phyloP scores from a whole-genome alignment of 2,888 invertebrate genomes.

The Gastracanthus pulcherrimus region DNA sequence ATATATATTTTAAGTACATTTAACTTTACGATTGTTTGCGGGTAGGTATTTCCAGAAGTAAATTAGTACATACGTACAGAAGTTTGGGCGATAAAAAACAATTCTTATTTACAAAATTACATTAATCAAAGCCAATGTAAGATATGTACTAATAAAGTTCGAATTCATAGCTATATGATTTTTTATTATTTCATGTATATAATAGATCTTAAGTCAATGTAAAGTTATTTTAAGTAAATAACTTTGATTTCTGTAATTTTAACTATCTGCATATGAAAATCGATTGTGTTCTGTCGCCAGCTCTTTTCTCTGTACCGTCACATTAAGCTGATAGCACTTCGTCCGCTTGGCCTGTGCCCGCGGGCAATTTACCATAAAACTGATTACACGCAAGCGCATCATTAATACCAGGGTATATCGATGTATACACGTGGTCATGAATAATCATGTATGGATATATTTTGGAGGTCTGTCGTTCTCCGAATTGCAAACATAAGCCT shows the following conservation, averaged over 20 bases:
- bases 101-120: too few relatives aligned
- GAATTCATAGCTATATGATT: too few relatives aligned
- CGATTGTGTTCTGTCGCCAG: neutral
- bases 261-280: neutral
- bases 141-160: too few relatives aligned
- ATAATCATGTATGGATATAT: slow-evolving; percentile 26
- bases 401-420: neutral
- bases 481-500: neutral
- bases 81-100: too few relatives aligned
- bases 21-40: too few relatives aligned
- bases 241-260: neutral
- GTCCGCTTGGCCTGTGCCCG: neutral
- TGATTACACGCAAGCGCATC: neutral
- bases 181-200: too few relatives aligned
- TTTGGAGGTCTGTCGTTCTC: slow-evolving; percentile 2
- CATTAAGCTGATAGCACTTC: neutral
- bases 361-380: slow-evolving; percentile 1
- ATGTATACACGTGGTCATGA: slow-evolving; percentile 13
- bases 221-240: neutral
- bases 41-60: too few relatives aligned
- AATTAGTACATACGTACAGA: too few relatives aligned
- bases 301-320: neutral
- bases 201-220: too few relatives aligned
- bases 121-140: too few relatives aligned
- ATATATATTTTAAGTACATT: too few relatives aligned